Conservation (phyloP, 1,140 invertebrate species). For the Saxidomus purpurata region DNA sequence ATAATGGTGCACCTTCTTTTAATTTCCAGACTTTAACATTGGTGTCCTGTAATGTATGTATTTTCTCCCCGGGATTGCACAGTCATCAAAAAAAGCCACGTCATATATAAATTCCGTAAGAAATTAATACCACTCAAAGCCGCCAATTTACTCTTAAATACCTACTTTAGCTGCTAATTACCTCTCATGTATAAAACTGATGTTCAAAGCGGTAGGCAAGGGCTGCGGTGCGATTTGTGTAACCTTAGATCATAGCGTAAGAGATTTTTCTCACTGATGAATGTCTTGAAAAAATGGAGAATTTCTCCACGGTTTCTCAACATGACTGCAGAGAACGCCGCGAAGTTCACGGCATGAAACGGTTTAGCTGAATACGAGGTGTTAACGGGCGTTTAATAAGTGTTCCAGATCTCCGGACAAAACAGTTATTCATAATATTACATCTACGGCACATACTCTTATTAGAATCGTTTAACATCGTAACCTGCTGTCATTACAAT, state of each 20-base stretch:
- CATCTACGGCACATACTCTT: too few species aligned
- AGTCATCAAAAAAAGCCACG: background rate
- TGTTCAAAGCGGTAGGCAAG: slow-evolving; percentile 43
- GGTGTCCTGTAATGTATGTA: too few species aligned
- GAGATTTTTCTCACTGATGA: slow-evolving; percentile 1
- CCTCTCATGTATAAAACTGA: slow-evolving; percentile 6
- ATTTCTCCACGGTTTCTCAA: background rate
- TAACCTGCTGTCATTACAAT: too few species aligned
- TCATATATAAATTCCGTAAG: slow-evolving; percentile 20
- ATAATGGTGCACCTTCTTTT: too few species aligned
- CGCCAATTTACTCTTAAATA: slow-evolving; percentile 33
- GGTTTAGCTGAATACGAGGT: background rate
- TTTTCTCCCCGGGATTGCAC: background rate
- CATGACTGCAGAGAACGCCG: background rate
- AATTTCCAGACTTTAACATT: too few species aligned
- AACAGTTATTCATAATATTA: background rate
- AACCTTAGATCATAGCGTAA: slow-evolving; percentile 27
- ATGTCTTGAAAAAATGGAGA: background rate
- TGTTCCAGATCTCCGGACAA: background rate
- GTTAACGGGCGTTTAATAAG: background rate
- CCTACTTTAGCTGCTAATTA: slow-evolving; percentile 36
- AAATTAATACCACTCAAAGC: slow-evolving; percentile 1
- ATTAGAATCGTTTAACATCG: too few species aligned
- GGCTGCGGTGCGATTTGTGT: slow-evolving; percentile 1
- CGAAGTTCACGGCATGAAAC: slow-evolving; percentile 19